These are phyloP conservation scores for Catharus bicknelli DNA, from an alignment of 2,113 vertebrate species.

Conservation along the genomic window DNA sequence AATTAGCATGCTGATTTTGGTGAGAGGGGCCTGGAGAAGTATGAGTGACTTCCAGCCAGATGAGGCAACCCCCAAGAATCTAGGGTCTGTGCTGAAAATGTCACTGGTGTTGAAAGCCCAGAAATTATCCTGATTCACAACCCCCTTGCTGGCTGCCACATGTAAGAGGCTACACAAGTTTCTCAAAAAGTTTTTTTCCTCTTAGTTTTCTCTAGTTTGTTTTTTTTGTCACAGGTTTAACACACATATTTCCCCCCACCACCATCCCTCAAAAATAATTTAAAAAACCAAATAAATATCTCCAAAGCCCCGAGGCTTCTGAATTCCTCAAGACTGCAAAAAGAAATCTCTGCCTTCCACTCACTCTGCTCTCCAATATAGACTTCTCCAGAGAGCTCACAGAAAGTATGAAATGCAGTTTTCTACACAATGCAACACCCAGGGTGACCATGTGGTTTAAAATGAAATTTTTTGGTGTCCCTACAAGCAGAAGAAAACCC, in stretches of 20 bases:
- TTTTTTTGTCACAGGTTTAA: neutral
- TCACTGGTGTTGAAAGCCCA: neutral
- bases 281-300: too few relatives aligned
- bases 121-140: neutral
- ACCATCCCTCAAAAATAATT: neutral
- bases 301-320: neutral
- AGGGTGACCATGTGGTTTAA: neutral
- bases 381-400: neutral
- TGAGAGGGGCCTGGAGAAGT: neutral
- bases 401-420: neutral
- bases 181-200: neutral
- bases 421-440: neutral
- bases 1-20: neutral
- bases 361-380: neutral
- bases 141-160: neutral
- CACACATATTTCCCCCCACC: fast-evolving
- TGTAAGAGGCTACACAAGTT: neutral
- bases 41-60: neutral
- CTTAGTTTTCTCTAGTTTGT: neutral
- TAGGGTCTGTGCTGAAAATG: neutral
- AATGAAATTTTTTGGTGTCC: neutral
- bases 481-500: neutral
- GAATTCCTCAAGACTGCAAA: neutral
- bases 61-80: neutral
- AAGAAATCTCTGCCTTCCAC: neutral